phyloP scores from a whole-genome alignment of 1,140 invertebrate genomes.

The Platyscapa corneri region DNA sequence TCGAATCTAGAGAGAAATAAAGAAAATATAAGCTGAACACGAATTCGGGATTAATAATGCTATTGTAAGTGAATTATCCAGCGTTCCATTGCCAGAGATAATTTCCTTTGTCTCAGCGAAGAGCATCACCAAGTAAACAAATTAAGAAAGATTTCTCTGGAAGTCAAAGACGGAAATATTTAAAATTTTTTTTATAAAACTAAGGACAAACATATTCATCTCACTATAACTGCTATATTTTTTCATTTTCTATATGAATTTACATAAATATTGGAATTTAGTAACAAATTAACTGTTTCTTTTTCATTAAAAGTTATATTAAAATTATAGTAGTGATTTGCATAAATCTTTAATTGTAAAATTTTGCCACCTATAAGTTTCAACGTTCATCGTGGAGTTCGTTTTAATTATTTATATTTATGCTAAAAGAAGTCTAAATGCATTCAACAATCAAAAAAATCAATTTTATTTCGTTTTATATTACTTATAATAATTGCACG shows the following conservation, averaged over 20 bases:
- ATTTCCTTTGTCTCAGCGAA: slow-evolving; percentile 18
- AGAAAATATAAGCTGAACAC: background rate
- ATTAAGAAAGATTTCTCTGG: slow-evolving; percentile 22
- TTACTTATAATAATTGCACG: no score
- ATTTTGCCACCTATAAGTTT: no score
- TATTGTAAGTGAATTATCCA: background rate
- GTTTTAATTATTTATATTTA: no score
- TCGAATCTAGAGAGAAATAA: background rate
- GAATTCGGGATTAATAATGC: background rate
- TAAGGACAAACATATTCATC: background rate
- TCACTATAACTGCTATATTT: background rate
- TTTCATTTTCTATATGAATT: background rate
- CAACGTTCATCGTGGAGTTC: no score
- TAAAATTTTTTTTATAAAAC: background rate
- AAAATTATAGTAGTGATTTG: background rate
- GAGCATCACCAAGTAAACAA: slow-evolving; percentile 23
- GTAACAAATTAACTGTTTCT: background rate
- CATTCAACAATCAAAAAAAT: no score
- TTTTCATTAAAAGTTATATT: background rate
- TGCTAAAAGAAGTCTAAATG: no score
- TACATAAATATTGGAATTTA: background rate
- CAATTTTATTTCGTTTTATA: no score
- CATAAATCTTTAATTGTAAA: no score
- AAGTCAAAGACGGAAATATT: background rate
- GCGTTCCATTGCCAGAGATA: background rate